Conservation (phyloP, 1,140 invertebrate genomes). For the Tetragonula clypearis region DNA sequence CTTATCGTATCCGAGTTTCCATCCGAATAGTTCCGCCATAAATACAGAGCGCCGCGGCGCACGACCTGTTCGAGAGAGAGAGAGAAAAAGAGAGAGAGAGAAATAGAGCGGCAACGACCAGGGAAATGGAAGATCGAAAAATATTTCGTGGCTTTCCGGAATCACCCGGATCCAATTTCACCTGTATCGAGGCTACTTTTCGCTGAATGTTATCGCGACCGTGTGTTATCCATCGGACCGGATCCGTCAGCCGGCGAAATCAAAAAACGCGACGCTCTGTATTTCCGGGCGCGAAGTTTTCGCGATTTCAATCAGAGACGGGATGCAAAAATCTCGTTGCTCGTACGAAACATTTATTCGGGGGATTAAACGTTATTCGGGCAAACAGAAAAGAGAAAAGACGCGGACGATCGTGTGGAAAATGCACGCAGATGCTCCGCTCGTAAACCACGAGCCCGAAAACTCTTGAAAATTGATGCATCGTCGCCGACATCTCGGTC, state of each 20-base stretch:
- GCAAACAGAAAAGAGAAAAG: not conserved
- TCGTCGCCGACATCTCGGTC: no score
- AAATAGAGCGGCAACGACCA: not conserved
- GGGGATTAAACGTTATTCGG: no score
- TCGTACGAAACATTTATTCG: no score
- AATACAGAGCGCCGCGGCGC: constrained; percentile 28
- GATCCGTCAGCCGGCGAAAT: not conserved
- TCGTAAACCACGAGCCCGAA: no score
- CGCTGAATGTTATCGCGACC: constrained; percentile 46
- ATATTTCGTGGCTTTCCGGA: constrained; percentile 53
- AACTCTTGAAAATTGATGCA: no score
- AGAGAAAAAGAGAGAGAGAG: no score
- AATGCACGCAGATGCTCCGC: not conserved
- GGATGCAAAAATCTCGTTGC: no score
- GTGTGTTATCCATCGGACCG: not conserved
- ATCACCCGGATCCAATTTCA: constrained; percentile 51
- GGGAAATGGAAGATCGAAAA: constrained; percentile 46
- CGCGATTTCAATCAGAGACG: not conserved
- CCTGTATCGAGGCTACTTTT: constrained; percentile 45
- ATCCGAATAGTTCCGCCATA: constrained; percentile 45
- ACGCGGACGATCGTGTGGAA: constrained; percentile 7
- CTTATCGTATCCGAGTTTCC: constrained; percentile 46
- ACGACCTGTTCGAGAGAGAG: not conserved
- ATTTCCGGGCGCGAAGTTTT: not conserved
- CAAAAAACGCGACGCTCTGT: not conserved